Evolutionary conservation across 2,888 invertebrate genomes (phyloP).

Genomic region (Callosobruchus maculatus): DNA sequence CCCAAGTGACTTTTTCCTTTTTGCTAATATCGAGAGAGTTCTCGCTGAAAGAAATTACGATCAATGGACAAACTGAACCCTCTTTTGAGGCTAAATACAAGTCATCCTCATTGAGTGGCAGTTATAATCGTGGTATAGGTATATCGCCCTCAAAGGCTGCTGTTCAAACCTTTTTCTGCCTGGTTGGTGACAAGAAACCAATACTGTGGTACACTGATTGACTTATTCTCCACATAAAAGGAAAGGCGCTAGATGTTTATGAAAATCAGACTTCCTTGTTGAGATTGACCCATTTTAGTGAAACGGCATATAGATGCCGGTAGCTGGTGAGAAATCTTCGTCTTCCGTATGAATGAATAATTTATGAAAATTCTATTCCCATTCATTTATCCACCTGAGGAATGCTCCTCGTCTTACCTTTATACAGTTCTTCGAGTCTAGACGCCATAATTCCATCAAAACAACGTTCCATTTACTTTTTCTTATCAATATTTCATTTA

Average conservation of each 20-base stretch:
- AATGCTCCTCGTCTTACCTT: background rate
- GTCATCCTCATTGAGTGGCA: too few species aligned
- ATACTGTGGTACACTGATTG: too few species aligned
- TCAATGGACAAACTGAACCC: too few species aligned
- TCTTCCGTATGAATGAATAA: background rate
- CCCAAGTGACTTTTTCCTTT: too few species aligned
- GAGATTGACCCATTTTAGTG: background rate
- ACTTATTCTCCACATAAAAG: too few species aligned
- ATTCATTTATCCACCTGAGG: background rate
- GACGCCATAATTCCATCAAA: background rate
- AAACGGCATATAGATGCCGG: background rate
- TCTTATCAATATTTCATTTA: background rate
- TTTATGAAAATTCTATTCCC: background rate
- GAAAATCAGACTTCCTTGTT: background rate
- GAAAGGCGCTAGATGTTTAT: background rate
- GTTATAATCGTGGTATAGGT: too few species aligned
- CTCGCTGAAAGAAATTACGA: too few species aligned
- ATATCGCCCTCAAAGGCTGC: too few species aligned
- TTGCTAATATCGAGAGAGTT: too few species aligned
- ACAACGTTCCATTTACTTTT: background rate
- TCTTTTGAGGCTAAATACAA: too few species aligned
- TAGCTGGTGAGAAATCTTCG: background rate
- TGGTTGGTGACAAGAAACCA: too few species aligned
- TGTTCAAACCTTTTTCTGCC: too few species aligned
- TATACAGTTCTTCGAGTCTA: background rate